A percentile compares a stretch with the other conserved stretches of the same genome.
Evolutionary conservation across 1,140 invertebrate genomes (phyloP).

Genomic region (Fopius arisanus): DNA sequence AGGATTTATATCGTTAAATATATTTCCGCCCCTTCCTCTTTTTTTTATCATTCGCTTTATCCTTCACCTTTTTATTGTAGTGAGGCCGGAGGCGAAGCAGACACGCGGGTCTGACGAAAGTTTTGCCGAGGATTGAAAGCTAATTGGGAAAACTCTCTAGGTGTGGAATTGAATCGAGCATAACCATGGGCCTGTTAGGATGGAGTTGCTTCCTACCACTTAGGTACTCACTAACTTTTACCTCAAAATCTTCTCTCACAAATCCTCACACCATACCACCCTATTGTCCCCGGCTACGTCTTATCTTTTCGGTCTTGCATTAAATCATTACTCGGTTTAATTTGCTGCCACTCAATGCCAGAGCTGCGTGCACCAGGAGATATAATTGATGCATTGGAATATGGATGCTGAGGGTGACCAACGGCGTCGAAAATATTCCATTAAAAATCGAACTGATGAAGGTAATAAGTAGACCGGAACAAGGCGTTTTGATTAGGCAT

Average conservation of each 20-base stretch:
- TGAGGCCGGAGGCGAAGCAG: neutral
- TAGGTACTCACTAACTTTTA: neutral
- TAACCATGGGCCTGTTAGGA: neutral
- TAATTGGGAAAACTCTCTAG: slow-evolving; percentile 1
- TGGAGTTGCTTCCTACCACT: neutral
- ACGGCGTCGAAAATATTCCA: neutral
- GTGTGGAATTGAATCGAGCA: neutral
- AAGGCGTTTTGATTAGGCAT: neutral
- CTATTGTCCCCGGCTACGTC: neutral
- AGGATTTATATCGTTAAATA: neutral
- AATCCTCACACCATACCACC: neutral
- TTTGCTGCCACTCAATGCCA: neutral
- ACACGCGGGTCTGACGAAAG: neutral
- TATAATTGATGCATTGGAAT: slow-evolving; percentile 22
- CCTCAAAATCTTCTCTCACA: neutral
- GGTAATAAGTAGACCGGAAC: neutral
- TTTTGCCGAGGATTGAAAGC: neutral
- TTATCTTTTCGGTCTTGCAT: neutral
- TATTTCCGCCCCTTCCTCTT: neutral
- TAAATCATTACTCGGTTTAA: neutral
- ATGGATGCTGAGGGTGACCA: neutral
- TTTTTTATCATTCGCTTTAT: neutral
- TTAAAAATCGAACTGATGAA: neutral
- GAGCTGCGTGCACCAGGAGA: neutral
- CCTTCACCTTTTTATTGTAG: neutral